phyloP scores from a whole-genome alignment of 1,140 invertebrate species.

The Venustaconcha ellipsiformis region DNA sequence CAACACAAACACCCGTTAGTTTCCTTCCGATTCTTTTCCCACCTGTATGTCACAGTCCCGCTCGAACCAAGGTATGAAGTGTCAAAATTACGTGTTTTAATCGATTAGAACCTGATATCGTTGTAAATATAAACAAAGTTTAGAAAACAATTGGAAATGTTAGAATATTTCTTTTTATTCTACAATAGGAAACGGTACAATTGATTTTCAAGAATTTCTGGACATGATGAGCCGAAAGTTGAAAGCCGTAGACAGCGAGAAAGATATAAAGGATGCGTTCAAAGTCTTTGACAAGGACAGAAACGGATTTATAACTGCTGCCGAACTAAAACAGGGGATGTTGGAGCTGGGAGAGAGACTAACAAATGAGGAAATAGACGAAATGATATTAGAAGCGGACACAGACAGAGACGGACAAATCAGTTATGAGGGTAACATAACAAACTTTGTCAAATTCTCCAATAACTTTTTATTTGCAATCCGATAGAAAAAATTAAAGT shows the following conservation, averaged over 20 bases:
- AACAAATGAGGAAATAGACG: slow-evolving; percentile 89
- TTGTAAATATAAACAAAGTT: too few relatives aligned
- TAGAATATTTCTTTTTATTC: background rate
- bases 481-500: too few relatives aligned
- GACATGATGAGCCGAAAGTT: slow-evolving; percentile 19
- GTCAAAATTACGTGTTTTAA: too few relatives aligned
- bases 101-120: too few relatives aligned
- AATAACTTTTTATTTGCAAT: too few relatives aligned
- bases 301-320: slow-evolving; percentile 78
- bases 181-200: slow-evolving; percentile 17
- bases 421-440: slow-evolving; percentile 46
- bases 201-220: slow-evolving; percentile 23
- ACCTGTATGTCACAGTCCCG: too few relatives aligned
- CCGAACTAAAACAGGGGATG: slow-evolving; percentile 78
- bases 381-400: slow-evolving; percentile 93
- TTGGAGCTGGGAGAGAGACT: slow-evolving; percentile 90
- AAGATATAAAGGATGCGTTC: slow-evolving; percentile 96
- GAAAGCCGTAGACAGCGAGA: slow-evolving; percentile 13
- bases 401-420: slow-evolving; percentile 80
- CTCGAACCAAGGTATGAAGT: too few relatives aligned
- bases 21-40: too few relatives aligned
- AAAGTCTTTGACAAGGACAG: slow-evolving; percentile 98
- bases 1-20: too few relatives aligned
- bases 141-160: too few relatives aligned
- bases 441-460: too few relatives aligned